Evolutionary conservation across 1,140 invertebrate species (phyloP), one percentile per base, ranked within the genome.

Genomic region (Monomorium pharaonis): DNA sequence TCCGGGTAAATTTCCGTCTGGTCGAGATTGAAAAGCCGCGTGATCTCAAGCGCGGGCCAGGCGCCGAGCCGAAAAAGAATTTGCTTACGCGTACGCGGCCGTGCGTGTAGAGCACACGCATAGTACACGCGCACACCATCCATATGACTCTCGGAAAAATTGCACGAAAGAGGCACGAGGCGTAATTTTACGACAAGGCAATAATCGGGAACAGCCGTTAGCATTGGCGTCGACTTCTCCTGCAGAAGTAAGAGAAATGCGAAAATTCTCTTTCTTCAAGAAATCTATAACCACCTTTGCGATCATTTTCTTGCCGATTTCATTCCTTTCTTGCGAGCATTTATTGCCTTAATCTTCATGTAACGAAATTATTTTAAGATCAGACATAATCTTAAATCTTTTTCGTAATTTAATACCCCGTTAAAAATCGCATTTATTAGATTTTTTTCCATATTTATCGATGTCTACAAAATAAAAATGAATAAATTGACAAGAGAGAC

Each of bases 161-260:
- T 56, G 24, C 18, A 10, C 12, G 49, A 47, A 72, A 81, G 54
- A n/a, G 12, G 21, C 12, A 80, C 30, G 3, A 42, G 30, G 14
- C 16, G 58, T 44, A 70, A 81, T 81, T 81, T 70, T 81, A 81
- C 49, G 12, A 72, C n/a, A 47, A 58, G 49, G 37, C 33, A 70
- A 56, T 56, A 70, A 72, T 58, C 33, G 21, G 21, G n/a, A 44
- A 42, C 14, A 44, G 9, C 18, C 27, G n/a, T 3, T 30, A 33
- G 18, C 77, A 81, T 58, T 63, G 42, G 58, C 42, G 58, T 49
- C 30, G 65, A 21, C 16, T 49, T 62, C 30, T 21, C 27, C 16
- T 44, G 14, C n/a, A 1, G 18, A 58, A 30, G 12, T 18, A 65
- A 77, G 37, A 18, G 16, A 75, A 76, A 37, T 37, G 9, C 42